phyloP scores from a whole-genome alignment of 2,888 invertebrate genomes.

The Drosophila subsilvestris region DNA sequence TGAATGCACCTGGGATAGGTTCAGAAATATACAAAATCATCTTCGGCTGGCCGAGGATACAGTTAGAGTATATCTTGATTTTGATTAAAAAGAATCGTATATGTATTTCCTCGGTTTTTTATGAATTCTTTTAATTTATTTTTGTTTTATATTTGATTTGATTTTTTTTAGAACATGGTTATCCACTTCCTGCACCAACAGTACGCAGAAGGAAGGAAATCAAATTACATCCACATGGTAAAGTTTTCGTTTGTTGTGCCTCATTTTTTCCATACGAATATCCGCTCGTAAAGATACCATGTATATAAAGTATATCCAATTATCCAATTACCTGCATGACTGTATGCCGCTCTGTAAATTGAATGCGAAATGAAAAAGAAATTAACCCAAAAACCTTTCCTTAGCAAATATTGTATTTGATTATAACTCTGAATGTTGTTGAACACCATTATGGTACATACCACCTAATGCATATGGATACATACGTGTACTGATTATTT shows the following conservation, averaged over 20 bases:
- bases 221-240: slow-evolving; percentile 84
- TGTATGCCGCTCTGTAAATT: slow-evolving; percentile 55
- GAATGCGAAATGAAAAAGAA: slow-evolving; percentile 24
- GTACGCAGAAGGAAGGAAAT: slow-evolving; percentile 84
- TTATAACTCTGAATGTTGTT: slow-evolving; percentile 64
- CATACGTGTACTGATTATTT: slow-evolving; percentile 22
- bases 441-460: background rate
- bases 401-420: slow-evolving; percentile 26
- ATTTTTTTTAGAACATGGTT: slow-evolving; percentile 82
- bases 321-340: slow-evolving; percentile 56
- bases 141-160: slow-evolving; percentile 61
- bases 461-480: background rate
- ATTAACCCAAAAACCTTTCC: slow-evolving; percentile 17
- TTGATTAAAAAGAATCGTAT: slow-evolving; percentile 14
- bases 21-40: slow-evolving; percentile 15
- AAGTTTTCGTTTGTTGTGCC: slow-evolving; percentile 71
- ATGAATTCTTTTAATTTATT: slow-evolving; percentile 43
- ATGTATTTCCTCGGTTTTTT: slow-evolving; percentile 43
- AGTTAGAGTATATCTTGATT: slow-evolving; percentile 12
- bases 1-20: slow-evolving; percentile 31
- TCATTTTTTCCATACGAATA: slow-evolving; percentile 51
- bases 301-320: slow-evolving; percentile 27
- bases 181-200: slow-evolving; percentile 82
- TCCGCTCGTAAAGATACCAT: slow-evolving; percentile 22
- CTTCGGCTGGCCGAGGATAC: slow-evolving; percentile 39